Evolutionary conservation across 2,113 vertebrate species (phyloP).

Genomic region (Perca fluviatilis): DNA sequence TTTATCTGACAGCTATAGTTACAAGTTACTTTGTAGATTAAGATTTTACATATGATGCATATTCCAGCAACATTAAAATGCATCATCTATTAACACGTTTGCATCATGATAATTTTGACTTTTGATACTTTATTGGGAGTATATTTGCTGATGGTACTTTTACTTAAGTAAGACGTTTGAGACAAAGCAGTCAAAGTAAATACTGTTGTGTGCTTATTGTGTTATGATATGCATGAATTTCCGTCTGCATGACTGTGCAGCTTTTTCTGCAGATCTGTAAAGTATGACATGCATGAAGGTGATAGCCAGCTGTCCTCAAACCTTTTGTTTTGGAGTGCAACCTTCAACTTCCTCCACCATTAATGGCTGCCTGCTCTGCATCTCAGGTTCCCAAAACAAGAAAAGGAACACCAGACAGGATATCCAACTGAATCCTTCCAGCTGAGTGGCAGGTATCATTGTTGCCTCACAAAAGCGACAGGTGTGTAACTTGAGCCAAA

Average conservation of each 20-base stretch:
- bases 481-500: conserved; percentile 68
- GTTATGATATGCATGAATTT: background rate
- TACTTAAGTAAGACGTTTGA: background rate
- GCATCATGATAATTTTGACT: background rate
- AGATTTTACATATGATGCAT: too few species aligned
- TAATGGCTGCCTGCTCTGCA: conserved; percentile 49
- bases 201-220: background rate
- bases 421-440: conserved; percentile 66
- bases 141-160: background rate
- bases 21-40: background rate
- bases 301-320: conserved; percentile 43
- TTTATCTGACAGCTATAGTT: background rate
- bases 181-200: background rate
- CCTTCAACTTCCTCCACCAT: conserved; percentile 45
- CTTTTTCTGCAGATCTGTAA: conserved; percentile 1
- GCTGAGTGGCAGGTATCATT: conserved; percentile 61
- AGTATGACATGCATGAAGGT: conserved; percentile 16
- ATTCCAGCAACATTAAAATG: background rate
- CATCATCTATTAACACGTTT: background rate
- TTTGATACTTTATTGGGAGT: background rate
- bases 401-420: conserved; percentile 72
- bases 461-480: conserved; percentile 43
- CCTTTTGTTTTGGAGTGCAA: conserved; percentile 46
- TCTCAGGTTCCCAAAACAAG: conserved; percentile 69
- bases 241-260: background rate